Percentiles rank a stretch among this genome's conserved stretches.
Conservation (phyloP, 2,797 vertebrate genomes). For the Gadopsis bispinosus region DNA sequence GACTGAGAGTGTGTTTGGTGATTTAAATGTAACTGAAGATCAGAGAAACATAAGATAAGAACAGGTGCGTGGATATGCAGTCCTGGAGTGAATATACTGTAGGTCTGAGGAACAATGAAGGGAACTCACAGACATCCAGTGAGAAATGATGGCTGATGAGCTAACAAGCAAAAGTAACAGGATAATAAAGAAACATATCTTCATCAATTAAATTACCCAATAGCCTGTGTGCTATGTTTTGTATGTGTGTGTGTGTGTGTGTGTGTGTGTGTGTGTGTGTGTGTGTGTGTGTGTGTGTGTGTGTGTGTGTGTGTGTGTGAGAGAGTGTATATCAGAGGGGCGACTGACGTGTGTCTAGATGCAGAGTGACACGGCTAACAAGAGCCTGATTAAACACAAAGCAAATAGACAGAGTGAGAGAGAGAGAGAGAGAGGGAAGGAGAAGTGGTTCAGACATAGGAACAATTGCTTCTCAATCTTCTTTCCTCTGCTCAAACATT, state of each 20-base stretch:
- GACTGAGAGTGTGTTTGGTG: conserved; percentile 36
- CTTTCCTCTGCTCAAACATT: conserved; percentile 16
- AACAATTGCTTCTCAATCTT: conserved; percentile 46
- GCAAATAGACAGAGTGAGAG: conserved; percentile 56
- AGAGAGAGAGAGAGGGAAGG: not conserved
- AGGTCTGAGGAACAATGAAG: conserved; percentile 13
- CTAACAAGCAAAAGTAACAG: not conserved
- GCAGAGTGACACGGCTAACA: conserved; percentile 73
- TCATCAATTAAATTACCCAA: not conserved
- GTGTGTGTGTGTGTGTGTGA: too few relatives aligned
- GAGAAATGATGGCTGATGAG: conserved; percentile 11
- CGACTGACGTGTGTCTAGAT: conserved; percentile 68
- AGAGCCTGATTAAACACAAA: conserved; percentile 73
- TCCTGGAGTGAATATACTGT: not conserved
- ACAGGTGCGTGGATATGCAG: not conserved
- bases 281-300: too few relatives aligned
- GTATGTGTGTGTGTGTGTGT: conserved; percentile 22
- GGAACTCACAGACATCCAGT: conserved; percentile 7
- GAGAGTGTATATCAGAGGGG: conserved; percentile 23
- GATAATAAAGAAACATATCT: not conserved
- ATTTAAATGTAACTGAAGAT: conserved; percentile 63
- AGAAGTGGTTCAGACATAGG: conserved; percentile 42
- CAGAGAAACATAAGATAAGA: conserved; percentile 30
- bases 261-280: not conserved
- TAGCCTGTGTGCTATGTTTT: conserved; percentile 10